These are phyloP conservation scores for Lasioglossum zephyrum DNA, from an alignment of 2,888 invertebrate genomes.

Conservation along the genomic window DNA sequence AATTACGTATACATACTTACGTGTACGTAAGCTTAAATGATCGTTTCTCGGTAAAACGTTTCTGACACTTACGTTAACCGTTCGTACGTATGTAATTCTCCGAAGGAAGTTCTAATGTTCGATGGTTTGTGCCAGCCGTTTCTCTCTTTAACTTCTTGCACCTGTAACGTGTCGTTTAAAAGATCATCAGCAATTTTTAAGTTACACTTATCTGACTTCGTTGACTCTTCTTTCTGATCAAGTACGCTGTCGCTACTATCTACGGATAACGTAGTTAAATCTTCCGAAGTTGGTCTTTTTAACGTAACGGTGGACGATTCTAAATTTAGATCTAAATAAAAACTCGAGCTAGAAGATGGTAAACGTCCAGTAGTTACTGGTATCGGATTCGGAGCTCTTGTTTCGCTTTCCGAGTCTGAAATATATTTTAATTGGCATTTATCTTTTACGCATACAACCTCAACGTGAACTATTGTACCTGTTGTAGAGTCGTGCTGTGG, in stretches of 20 bases:
- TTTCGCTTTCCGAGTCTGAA: constrained; percentile 82
- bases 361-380: constrained; percentile 81
- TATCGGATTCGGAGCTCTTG: constrained; percentile 72
- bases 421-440: constrained; percentile 25
- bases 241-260: constrained; percentile 74
- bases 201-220: constrained; percentile 74
- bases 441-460: not conserved
- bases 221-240: constrained; percentile 76
- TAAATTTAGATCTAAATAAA: constrained; percentile 88
- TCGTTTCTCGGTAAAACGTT: not conserved
- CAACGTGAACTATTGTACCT: constrained; percentile 73
- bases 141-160: constrained; percentile 80
- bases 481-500: constrained; percentile 85
- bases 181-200: constrained; percentile 82
- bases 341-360: constrained; percentile 86
- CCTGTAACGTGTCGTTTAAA: constrained; percentile 79
- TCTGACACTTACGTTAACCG: constrained; percentile 82
- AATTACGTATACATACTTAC: not conserved
- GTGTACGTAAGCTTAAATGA: not conserved
- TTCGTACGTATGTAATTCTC: constrained; percentile 85
- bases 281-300: constrained; percentile 84
- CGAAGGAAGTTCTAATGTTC: constrained; percentile 85
- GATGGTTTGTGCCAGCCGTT: constrained; percentile 85
- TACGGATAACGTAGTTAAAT: constrained; percentile 78
- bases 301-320: constrained; percentile 87